Percentiles rank a stretch among this genome's conserved stretches.
These are phyloP conservation scores for Spilosoma lubricipeda DNA, from an alignment of 2,888 invertebrate species.

Conservation along the genomic window DNA sequence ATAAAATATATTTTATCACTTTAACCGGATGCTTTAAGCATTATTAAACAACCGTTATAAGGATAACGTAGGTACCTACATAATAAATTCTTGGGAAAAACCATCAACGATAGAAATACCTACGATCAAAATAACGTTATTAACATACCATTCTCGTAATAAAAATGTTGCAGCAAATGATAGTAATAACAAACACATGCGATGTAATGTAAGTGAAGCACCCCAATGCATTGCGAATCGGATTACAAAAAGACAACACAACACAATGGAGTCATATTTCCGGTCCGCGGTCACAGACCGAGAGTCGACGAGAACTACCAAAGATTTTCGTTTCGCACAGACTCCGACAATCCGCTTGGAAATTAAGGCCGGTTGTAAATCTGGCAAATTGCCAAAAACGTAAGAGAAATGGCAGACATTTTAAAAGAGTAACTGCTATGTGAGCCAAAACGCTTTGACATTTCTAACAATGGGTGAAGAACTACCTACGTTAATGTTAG, in stretches of 20 bases:
- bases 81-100: constrained; percentile 1
- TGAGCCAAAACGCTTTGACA: background rate
- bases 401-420: constrained; percentile 54
- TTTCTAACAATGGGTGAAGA: background rate
- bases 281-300: constrained; percentile 65
- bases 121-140: background rate
- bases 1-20: constrained; percentile 47
- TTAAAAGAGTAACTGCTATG: constrained; percentile 42
- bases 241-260: constrained; percentile 68
- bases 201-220: constrained; percentile 48
- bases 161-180: constrained; percentile 28
- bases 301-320: constrained; percentile 59
- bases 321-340: constrained; percentile 60
- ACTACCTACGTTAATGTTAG: background rate
- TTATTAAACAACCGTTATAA: constrained; percentile 39
- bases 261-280: constrained; percentile 79
- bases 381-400: constrained; percentile 67
- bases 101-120: background rate
- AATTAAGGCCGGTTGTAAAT: constrained; percentile 70
- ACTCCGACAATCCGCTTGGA: constrained; percentile 60
- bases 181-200: constrained; percentile 40
- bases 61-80: constrained; percentile 40
- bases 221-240: constrained; percentile 54
- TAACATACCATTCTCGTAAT: background rate
- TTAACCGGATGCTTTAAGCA: constrained; percentile 50